phyloP scores from a whole-genome alignment of 2,888 invertebrate species.

The Linnaemya vulpina region DNA sequence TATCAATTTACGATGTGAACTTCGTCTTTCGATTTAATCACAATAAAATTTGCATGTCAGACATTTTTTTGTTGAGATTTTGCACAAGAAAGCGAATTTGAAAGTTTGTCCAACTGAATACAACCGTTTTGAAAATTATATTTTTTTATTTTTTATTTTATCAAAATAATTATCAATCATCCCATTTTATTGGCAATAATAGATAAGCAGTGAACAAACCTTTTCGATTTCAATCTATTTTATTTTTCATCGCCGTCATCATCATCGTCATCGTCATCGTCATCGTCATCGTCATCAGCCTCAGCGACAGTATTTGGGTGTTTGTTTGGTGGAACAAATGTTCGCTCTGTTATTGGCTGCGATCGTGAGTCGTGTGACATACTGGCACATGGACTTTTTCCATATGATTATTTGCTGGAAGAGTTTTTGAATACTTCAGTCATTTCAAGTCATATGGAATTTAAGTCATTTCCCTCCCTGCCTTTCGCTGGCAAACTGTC shows the following conservation, averaged over 20 bases:
- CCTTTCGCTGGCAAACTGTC: constrained; percentile 23
- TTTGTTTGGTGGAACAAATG: constrained; percentile 5
- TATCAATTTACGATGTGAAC: too few species aligned
- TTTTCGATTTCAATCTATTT: constrained; percentile 62
- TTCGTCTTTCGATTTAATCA: too few species aligned
- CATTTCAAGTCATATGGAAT: constrained; percentile 20
- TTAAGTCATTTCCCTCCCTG: constrained; percentile 22
- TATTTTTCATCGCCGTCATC: constrained; percentile 50
- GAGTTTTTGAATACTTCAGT: constrained; percentile 16
- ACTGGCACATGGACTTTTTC: constrained; percentile 72
- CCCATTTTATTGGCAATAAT: constrained; percentile 61
- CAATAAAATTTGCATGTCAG: too few species aligned
- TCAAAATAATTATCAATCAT: neutral
- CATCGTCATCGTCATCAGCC: constrained; percentile 19
- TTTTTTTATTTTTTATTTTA: neutral
- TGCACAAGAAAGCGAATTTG: too few species aligned
- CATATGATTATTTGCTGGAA: constrained; percentile 53
- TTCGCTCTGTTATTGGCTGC: constrained; percentile 25
- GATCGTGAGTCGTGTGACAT: constrained; percentile 76
- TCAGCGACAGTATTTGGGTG: constrained; percentile 9
- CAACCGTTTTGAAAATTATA: too few species aligned
- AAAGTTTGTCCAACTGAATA: too few species aligned
- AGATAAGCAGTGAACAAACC: constrained; percentile 73
- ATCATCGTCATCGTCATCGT: constrained; percentile 57
- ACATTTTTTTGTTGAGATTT: too few species aligned